Evolutionary conservation across 2,113 vertebrate species (phyloP).

Genomic region (Aix galericulata): DNA sequence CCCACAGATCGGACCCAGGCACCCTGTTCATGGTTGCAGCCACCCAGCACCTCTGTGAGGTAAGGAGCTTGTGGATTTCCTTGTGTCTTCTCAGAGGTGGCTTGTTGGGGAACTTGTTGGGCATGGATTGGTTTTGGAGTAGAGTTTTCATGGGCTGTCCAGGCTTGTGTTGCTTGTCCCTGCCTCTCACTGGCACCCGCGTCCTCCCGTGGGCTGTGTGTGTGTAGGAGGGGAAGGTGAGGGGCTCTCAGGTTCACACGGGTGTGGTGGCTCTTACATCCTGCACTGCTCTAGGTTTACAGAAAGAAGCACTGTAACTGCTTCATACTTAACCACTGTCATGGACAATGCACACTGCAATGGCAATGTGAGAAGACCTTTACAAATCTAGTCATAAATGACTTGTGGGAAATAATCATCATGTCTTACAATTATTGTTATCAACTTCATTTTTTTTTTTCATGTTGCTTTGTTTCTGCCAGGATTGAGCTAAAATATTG

Average conservation of each 20-base stretch:
- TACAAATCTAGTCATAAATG: not conserved
- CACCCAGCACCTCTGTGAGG: not conserved
- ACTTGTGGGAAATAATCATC: not conserved
- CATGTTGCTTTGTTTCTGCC: not conserved
- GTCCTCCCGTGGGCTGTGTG: rapidly evolving
- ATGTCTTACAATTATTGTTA: not conserved
- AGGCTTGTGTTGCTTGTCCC: rapidly evolving
- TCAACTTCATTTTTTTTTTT: not conserved
- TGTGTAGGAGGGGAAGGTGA: not conserved
- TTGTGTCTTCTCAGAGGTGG: not conserved
- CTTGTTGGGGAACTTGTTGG: not conserved
- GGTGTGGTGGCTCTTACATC: not conserved
- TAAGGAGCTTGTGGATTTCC: not conserved
- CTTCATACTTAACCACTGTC: not conserved
- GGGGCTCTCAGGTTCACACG: not conserved
- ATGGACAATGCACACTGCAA: not conserved
- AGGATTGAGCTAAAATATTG: not conserved
- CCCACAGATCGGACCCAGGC: rapidly evolving
- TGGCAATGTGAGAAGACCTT: not conserved
- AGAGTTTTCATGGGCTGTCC: not conserved
- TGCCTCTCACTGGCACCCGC: not conserved
- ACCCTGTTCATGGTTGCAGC: not conserved
- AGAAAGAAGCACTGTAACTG: not conserved
- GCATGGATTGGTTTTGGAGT: not conserved
- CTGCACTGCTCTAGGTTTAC: not conserved